Evolutionary conservation across 2,113 vertebrate species (phyloP), one percentile per base, ranked within the genome.

Genomic region (Mionectes macconnelli): DNA sequence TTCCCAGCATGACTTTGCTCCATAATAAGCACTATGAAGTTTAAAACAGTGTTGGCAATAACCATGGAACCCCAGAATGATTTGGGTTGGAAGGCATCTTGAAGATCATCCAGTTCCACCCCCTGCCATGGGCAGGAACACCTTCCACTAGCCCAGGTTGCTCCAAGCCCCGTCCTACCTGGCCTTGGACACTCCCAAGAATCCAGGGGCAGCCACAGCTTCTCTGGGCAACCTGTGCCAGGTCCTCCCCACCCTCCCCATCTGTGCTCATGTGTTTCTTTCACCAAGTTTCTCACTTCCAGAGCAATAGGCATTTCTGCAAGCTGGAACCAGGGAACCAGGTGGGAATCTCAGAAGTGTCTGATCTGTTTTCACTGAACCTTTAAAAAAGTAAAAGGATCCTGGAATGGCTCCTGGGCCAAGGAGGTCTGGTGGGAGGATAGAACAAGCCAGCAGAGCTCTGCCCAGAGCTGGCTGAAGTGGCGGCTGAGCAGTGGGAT

Each of bases 401-500:
- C 57, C 75, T 49, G 76, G 44, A 30, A 6, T 8, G 17, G 17
- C 22, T 83, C 79, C 23, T 22, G 56, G 49, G 40, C 69, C 70
- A 19, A 66, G 44, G 33, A 73, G 10, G 14, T n/a, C 18, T 3
- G 2, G 10, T 35, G 14, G 44, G 31, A 80, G 47, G 21, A 21
- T 10, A 28, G 66, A 45, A 15, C 2, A 24, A 87, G 22, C 22
- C 35, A 59, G 69, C 25, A 87, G 68, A 81, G 24, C 77, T n/a
- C 49, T 73, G 64, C 17, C 24, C 62, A 44, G 69, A 35, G 21
- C 31, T 31, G 45, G 37, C 39, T 72, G 49, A 59, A 39, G 67
- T 22, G 73, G 10, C 0, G 8, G 59, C 16, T 19, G 63, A 73
- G 22, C 1, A 1, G 33, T 0, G 8, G 66, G 47, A 35, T 1